A percentile compares a stretch with the other conserved stretches of the same genome.
Conservation (phyloP, 2,113 vertebrate species). For the Coracopsis vasa region DNA sequence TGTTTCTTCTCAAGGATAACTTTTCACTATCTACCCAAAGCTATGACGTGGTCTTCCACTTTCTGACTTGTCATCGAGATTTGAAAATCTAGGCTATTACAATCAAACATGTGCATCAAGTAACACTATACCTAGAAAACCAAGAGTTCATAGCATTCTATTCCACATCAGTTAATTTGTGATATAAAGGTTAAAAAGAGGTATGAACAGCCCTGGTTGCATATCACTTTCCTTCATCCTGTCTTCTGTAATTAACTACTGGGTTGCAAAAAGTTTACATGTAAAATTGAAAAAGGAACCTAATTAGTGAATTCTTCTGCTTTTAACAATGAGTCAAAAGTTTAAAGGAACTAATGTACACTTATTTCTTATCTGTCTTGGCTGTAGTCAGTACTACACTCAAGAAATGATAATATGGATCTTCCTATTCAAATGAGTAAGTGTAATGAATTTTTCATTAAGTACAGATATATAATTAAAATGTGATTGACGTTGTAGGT, state of each 20-base stretch:
- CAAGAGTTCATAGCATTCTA: neutral
- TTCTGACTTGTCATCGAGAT: rapidly evolving
- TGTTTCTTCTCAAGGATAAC: neutral
- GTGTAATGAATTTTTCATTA: neutral
- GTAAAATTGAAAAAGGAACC: neutral
- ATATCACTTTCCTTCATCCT: neutral
- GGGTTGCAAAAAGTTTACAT: neutral
- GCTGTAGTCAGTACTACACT: neutral
- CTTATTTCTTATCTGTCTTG: neutral
- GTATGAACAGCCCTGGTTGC: neutral
- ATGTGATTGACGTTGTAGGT: neutral
- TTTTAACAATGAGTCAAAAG: neutral
- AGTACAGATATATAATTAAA: neutral
- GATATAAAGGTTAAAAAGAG: neutral
- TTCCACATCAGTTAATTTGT: neutral
- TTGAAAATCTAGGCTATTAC: neutral
- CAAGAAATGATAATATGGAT: neutral
- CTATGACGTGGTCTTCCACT: neutral
- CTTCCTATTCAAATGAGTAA: neutral
- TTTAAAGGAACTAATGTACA: neutral
- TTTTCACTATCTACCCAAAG: neutral
- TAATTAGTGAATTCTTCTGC: neutral
- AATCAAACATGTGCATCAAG: neutral
- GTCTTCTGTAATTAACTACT: neutral
- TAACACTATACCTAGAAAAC: neutral